Evolutionary conservation across 2,888 invertebrate species (phyloP), one percentile per base, ranked within the genome.

Genomic region (Aricia artaxerxes): DNA sequence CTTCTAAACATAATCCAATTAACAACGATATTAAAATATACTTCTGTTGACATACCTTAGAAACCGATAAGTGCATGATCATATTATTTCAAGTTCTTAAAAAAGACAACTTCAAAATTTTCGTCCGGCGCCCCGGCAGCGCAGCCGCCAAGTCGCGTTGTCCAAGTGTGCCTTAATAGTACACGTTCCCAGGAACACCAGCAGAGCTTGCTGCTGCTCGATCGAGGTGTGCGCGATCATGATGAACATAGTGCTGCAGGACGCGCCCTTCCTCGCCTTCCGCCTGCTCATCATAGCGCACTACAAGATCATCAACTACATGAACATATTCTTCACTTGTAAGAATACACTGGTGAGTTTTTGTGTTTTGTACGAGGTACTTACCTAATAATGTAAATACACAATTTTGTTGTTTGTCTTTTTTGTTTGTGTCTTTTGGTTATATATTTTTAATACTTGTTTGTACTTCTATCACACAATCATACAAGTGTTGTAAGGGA

Each of bases 261-360:
- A 98, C 87, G 97, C 97, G 0, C 98, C 98, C 0, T 98, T 98
- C 90, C 91, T 98, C 7, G 97, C 97, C 0, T 98, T 98, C 87
- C 94, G 98, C 1, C 95, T 99, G 2, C 95, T 98, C 49, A 96
- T 99, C 73, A 98, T 99, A 81, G 96, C 97, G 11, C 97, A 98
- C 85, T 98, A 97, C 89, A 96, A 96, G 83, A 98, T 99, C 53
- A 97, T 98, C 83, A 98, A 97, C 85, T 98, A 99, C 87, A 98
- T 98, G 97, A 99, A 99, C 89, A 97, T 99, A 35, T 99, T 99
- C 93, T 99, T 99, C 92, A 98, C 98, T 0, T 98, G 98, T 91
- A 97, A 98, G 92, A 98, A 98, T 86, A 97, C 97, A 0, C 91
- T 98, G 87, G 97, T 98, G 53, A 97, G 97, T 85, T 49, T 44